Base-by-base conservation (phyloP, 2,888 invertebrate genomes). In the Linnaemya tessellans region DNA sequence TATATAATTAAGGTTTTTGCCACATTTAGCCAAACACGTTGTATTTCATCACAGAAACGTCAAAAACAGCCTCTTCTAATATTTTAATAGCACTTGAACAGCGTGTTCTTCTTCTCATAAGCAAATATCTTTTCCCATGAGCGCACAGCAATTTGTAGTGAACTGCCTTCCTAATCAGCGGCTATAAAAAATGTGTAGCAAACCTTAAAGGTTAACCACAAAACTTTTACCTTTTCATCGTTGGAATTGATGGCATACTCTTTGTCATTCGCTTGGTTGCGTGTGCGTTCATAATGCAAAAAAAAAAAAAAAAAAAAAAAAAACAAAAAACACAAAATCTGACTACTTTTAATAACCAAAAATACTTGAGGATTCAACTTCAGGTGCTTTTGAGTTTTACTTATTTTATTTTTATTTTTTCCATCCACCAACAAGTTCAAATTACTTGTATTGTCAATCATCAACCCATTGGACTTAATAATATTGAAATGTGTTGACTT, bases 401-500 rank as follows among this genome's bases (percentile, higher is more conserved):
- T 5, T 30, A 25, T 56, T 1, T 15, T 9, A 8, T 15, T 15
- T 56, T 30, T n/a, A n/a, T 58, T n/a, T 30, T 15, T 18, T 60
- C 60, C 9, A 25, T 49, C 5, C 35, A 67, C 51, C 64, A n/a
- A 9, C 5, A 56, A 49, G 71, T 15, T 71, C 38, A 20, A 56
- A 64, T 56, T 64, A 64, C 56, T 38, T 43, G 18, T 30, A 20
- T 67, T 67, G 60, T 74, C 43, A 60, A 49, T 73, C 65, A 65
- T 73, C 13, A 58, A 15, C 38, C n/a, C 15, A 49, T 56, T 60
- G 56, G 30, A 60, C 11, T 49, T 51, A 22, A 67, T 60, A 13
- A 41, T 74, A 68, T 68, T 64, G 11, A 70, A 68, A 67, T 43
- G n/a, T 58, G n/a, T 75, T 65, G 54, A 25, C 30, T 15, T 54